Evolutionary conservation across 2,113 vertebrate genomes (phyloP), one percentile per base, ranked within the genome.

Genomic region (Synodontis membranacea): DNA sequence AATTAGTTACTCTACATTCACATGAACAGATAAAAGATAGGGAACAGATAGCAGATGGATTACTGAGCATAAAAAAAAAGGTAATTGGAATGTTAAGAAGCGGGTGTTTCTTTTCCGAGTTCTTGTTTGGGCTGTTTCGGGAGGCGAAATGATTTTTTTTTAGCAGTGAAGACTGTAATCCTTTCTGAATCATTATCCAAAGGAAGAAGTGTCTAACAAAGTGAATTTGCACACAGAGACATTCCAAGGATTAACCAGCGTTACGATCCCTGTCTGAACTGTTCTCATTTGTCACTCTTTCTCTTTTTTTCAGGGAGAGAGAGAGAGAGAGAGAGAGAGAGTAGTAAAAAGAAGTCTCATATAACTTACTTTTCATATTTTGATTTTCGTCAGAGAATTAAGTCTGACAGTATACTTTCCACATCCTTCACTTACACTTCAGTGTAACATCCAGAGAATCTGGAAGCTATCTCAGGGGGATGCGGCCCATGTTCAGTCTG

Each of bases 291-390:
- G 4, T 39, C 54, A 9, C 48, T 54, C 42, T 75, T 9, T 74
- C 70, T 74, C 39, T 75, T 42, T 23, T 19, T 28, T 42, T 75
- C 72, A 42, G 8, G 25, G 19, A 70, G 19, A 64, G 62, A 25
- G 56, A 25, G n/a, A n/a, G n/a, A 42, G 8, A 42, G 19, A 70
- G 19, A 64, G 62, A 25, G 56, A 25, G 37, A 42, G 68, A 72
- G 21, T 1, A 70, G 10, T 23, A 60, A 44, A 44, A 5, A 44
- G 37, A 72, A 44, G 3, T 44, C 21, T 42, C 75, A 82, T 68
- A 54, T 21, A 85, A 44, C 89, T 48, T 84, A 19, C 86, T 21
- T 80, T 80, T 46, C 72, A 48, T 50, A 78, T 15, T 78, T 52
- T 9, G 28, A 34, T 9, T 78, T 78, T 52, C 46, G 52, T 52